These are phyloP conservation scores for Drosophila merina DNA, from an alignment of 2,888 invertebrate genomes.

Conservation along the genomic window DNA sequence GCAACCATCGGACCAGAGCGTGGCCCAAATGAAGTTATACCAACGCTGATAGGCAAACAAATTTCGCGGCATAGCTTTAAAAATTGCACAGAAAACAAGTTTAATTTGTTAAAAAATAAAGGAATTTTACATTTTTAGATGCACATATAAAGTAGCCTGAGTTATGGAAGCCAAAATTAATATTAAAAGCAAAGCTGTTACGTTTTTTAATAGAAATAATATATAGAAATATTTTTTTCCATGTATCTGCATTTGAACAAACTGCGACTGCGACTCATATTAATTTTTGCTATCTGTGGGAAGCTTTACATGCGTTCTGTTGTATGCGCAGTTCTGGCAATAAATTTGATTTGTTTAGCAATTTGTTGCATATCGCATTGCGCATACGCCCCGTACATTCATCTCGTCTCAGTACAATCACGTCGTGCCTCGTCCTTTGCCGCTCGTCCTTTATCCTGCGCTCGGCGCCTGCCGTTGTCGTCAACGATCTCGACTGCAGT, in stretches of 20 bases:
- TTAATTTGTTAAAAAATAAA: background rate
- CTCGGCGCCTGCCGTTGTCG: constrained; percentile 21
- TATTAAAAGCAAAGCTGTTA: too few relatives aligned
- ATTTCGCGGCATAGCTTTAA: constrained; percentile 27
- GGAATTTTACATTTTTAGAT: too few relatives aligned
- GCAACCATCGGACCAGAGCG: constrained; percentile 4
- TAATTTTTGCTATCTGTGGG: constrained; percentile 70
- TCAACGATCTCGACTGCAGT: constrained; percentile 42
- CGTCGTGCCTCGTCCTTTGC: constrained; percentile 49
- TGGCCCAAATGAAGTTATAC: constrained; percentile 70
- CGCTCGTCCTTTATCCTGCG: background rate
- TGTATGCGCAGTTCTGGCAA: constrained; percentile 51
- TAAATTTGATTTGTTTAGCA: constrained; percentile 79
- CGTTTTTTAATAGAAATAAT: background rate
- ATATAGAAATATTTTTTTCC: background rate
- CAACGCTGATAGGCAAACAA: constrained; percentile 63
- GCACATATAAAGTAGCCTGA: too few relatives aligned
- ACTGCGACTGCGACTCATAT: constrained; percentile 61
- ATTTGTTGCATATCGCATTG: constrained; percentile 80
- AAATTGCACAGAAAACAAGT: constrained; percentile 6
- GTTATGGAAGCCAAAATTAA: too few relatives aligned
- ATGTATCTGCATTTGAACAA: constrained; percentile 23
- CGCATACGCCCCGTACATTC: constrained; percentile 77
- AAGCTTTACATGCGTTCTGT: constrained; percentile 62
- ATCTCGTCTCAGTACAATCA: constrained; percentile 59